A percentile compares a stretch with the other conserved stretches of the same genome.
Evolutionary conservation across 2,113 vertebrate species (phyloP).

Genomic region (Xyliphius kryptos): DNA sequence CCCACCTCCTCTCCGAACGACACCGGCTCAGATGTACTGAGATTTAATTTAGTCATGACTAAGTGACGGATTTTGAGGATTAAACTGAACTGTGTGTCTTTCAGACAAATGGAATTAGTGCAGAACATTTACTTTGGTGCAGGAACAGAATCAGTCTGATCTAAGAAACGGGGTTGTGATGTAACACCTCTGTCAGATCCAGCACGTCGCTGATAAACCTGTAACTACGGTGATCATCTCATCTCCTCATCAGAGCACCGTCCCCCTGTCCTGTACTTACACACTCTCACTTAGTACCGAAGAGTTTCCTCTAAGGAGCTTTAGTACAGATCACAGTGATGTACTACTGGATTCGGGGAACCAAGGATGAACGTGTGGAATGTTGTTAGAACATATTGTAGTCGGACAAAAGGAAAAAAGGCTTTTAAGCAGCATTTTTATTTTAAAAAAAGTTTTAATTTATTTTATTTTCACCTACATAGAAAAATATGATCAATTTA

Average conservation of each 20-base stretch:
- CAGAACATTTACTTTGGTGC: slow-evolving; percentile 27
- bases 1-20: too few relatives aligned
- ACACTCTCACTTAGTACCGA: background rate
- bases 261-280: background rate
- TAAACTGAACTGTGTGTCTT: slow-evolving; percentile 20
- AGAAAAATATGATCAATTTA: slow-evolving; percentile 76
- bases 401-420: slow-evolving; percentile 1
- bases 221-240: slow-evolving; percentile 42
- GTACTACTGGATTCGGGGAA: too few relatives aligned
- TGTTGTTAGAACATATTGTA: too few relatives aligned
- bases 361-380: too few relatives aligned
- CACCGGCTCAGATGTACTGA: too few relatives aligned
- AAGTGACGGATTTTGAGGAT: background rate
- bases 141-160: slow-evolving; percentile 19
- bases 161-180: too few relatives aligned
- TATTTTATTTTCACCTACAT: slow-evolving; percentile 69
- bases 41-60: too few relatives aligned
- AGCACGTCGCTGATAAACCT: slow-evolving; percentile 37
- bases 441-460: slow-evolving; percentile 64
- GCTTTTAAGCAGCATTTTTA: slow-evolving; percentile 9
- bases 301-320: too few relatives aligned
- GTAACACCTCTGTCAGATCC: slow-evolving; percentile 33
- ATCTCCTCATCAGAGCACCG: slow-evolving; percentile 27
- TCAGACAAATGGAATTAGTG: slow-evolving; percentile 31
- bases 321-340: too few relatives aligned